These are phyloP conservation scores for Pachyseris speciosa DNA, from an alignment of 64 coral and sea anemone species.

Conservation along the genomic window DNA sequence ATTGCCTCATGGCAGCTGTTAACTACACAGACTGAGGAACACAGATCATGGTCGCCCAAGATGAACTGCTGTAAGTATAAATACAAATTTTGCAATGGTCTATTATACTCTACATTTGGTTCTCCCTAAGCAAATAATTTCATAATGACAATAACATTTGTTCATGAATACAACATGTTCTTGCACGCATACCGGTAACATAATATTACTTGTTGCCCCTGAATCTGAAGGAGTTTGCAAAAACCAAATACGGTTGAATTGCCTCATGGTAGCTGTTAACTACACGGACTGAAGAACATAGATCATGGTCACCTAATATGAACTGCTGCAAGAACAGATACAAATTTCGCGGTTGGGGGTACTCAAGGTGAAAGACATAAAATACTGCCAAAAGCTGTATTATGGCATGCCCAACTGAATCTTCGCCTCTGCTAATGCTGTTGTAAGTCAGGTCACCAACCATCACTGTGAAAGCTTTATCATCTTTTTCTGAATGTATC, in stretches of 20 bases:
- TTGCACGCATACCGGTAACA: too few relatives aligned
- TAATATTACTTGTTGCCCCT: too few relatives aligned
- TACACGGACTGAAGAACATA: not conserved
- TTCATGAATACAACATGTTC: not conserved
- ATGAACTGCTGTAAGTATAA: too few relatives aligned
- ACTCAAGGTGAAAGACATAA: not conserved
- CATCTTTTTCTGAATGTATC: not conserved
- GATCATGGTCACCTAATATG: not conserved
- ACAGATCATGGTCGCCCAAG: too few relatives aligned
- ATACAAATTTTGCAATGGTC: too few relatives aligned
- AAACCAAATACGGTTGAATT: not conserved
- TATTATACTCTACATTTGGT: too few relatives aligned
- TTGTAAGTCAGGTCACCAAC: not conserved
- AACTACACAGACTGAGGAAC: too few relatives aligned
- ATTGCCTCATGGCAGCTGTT: too few relatives aligned
- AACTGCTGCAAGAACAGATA: not conserved
- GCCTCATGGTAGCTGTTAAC: conserved; percentile 4
- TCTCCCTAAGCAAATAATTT: too few relatives aligned
- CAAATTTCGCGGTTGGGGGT: not conserved
- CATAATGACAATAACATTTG: not conserved
- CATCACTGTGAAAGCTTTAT: not conserved
- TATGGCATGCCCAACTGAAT: not conserved
- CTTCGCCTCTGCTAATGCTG: not conserved
- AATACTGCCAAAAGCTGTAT: not conserved
- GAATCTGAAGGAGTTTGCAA: not conserved